These are phyloP conservation scores for Tetropium fuscum DNA, from an alignment of 2,888 invertebrate genomes.

Conservation along the genomic window DNA sequence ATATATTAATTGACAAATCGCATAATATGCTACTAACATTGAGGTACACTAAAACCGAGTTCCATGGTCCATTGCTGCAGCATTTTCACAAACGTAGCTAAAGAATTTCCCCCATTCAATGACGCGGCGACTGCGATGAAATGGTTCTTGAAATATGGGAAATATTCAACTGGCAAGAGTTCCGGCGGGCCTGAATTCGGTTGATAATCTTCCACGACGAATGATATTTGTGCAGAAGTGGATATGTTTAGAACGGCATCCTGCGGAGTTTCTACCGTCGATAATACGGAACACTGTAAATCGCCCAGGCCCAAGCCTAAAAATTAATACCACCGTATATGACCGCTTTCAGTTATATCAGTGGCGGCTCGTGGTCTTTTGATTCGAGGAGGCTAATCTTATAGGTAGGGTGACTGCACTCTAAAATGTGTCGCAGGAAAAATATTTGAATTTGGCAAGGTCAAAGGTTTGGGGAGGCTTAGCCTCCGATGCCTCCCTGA, in stretches of 20 bases:
- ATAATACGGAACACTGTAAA: conserved; percentile 86
- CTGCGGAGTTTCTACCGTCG: conserved; percentile 74
- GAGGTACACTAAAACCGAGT: conserved; percentile 80
- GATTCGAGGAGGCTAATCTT: too few species aligned
- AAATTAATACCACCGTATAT: too few species aligned
- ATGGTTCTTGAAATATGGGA: conserved; percentile 80
- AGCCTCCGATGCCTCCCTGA: too few species aligned
- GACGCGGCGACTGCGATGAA: conserved; percentile 87
- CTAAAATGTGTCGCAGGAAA: too few species aligned
- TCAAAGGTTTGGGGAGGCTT: too few species aligned
- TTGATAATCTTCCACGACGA: conserved; percentile 72
- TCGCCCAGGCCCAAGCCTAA: conserved; percentile 82
- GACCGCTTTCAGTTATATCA: too few species aligned
- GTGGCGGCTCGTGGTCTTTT: too few species aligned
- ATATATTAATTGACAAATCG: too few species aligned
- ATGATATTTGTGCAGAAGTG: conserved; percentile 87
- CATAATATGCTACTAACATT: conserved; percentile 67
- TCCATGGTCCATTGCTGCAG: conserved; percentile 84
- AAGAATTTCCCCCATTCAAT: conserved; percentile 85
- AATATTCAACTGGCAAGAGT: conserved; percentile 73
- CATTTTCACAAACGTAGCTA: conserved; percentile 85
- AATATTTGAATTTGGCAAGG: too few species aligned
- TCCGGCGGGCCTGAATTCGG: conserved; percentile 59
- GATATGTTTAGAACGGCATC: conserved; percentile 87
- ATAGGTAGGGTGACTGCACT: too few species aligned